A percentile compares a stretch with the other conserved stretches of the same genome.
Conservation (phyloP, 2,113 vertebrate species). For the Phycodurus eques region DNA sequence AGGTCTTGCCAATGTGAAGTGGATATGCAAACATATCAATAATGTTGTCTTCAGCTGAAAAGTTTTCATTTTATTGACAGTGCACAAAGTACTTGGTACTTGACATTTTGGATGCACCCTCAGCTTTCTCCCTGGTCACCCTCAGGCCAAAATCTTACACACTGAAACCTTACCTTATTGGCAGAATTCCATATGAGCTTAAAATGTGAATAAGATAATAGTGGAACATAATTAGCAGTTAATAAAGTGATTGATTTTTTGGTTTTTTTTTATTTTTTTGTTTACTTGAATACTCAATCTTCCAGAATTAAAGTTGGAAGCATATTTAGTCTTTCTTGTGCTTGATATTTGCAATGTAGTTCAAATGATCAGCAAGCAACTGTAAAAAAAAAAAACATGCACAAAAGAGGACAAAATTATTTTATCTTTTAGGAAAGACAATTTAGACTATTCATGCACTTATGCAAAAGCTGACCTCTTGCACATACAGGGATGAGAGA, state of each 20-base stretch:
- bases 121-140: background rate
- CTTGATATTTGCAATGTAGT: background rate
- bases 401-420: no score
- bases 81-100: slow-evolving; percentile 3
- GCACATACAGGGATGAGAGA: background rate
- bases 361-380: background rate
- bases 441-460: background rate
- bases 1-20: background rate
- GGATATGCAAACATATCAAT: background rate
- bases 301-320: background rate
- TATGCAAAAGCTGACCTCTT: background rate
- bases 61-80: background rate
- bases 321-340: background rate
- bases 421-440: background rate
- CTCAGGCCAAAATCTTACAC: background rate
- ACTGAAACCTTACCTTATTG: background rate
- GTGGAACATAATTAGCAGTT: background rate
- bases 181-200: background rate
- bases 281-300: background rate
- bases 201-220: background rate
- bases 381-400: background rate
- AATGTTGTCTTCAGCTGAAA: background rate
- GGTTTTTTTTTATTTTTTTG: background rate
- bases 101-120: slow-evolving; percentile 7
- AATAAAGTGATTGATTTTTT: background rate